A percentile compares a stretch with the other conserved stretches of the same genome.
phyloP scores from a whole-genome alignment of 2,113 vertebrate species.

The Nyctereutes procyonoides region DNA sequence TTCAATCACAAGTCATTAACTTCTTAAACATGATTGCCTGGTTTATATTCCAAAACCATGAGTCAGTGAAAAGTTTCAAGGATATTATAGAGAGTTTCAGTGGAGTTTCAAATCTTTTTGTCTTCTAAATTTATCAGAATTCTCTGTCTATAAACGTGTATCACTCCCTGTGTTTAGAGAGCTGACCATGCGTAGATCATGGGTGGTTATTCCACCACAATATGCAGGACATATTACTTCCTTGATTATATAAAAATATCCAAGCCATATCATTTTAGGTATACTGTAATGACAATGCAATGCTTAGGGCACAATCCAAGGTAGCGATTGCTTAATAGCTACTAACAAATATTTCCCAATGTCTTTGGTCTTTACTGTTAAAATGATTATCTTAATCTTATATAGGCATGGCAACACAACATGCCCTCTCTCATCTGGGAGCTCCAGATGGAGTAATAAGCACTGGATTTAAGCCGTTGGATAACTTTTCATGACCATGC shows the following conservation, averaged over 20 bases:
- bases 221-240: not conserved
- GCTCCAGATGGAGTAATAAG: not conserved
- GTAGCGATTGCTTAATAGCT: constrained; percentile 62
- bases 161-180: not conserved
- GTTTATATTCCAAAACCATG: constrained; percentile 17
- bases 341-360: constrained; percentile 64
- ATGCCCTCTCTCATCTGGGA: not conserved
- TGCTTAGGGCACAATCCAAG: constrained; percentile 20
- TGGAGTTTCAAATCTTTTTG: constrained; percentile 22
- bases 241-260: constrained; percentile 30
- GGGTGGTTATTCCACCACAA: not conserved
- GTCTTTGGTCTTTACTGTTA: constrained; percentile 50
- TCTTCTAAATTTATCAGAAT: not conserved
- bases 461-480: constrained; percentile 14
- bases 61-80: constrained; percentile 53
- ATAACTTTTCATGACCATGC: not conserved
- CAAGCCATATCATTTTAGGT: not conserved
- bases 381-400: constrained; percentile 67
- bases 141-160: not conserved
- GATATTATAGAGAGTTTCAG: not conserved
- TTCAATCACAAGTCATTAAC: not conserved
- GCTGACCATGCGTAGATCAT: not conserved
- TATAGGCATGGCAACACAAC: not conserved
- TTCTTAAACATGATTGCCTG: not conserved
- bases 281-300: not conserved